Base-by-base conservation (phyloP, 1,140 invertebrate species). In the Heterodera carotae region DNA sequence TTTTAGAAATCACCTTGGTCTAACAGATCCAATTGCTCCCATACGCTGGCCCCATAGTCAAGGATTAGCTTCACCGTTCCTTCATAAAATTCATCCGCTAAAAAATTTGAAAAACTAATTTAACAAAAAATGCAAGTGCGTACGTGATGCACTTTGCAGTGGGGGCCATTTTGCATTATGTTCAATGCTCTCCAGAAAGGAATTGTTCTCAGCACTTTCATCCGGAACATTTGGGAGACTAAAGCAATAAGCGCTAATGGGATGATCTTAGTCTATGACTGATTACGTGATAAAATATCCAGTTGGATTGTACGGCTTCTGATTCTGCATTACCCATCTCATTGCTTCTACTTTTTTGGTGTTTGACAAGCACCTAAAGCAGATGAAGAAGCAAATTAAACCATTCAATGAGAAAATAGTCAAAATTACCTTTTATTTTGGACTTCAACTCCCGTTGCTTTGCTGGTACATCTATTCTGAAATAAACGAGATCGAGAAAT, bases 211-310 rank as follows among this genome's bases (percentile, higher is more conserved):
- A 7, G 77, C 66, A 36, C 76, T 86, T 71, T 86, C 85, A 60
- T 86, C 86, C 4, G 85, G 85, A 43, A 86, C 84, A 34, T 80
- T 77, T n/a, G 85, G 85, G 67, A 88, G 83, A 56, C 85, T 86
- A 69, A 78, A 82, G 18, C 22, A 56, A 25, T 4, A n/a, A 53
- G 18, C 48, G 5, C 5, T 25, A 18, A 12, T 27, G n/a, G 64
- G 53, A 6, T 43, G 39, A 12, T 43, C 39, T 22, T 56, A 22
- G 4, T 12, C 36, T 22, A 22, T 56, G 1, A 53, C 12, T 43
- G 22, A 12, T 56, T 22, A 56, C 48, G 48, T 56, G 22, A 56
- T 56, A 56, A 56, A 56, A 56, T 56, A 56, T 56, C 48, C 48
- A 12, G 48, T 56, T 22, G 12, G 48, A 56, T 56, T 56, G 18